Evolutionary conservation across 1,140 invertebrate genomes (phyloP), one percentile per base, ranked within the genome.

Genomic region (Drosophila suzukii): DNA sequence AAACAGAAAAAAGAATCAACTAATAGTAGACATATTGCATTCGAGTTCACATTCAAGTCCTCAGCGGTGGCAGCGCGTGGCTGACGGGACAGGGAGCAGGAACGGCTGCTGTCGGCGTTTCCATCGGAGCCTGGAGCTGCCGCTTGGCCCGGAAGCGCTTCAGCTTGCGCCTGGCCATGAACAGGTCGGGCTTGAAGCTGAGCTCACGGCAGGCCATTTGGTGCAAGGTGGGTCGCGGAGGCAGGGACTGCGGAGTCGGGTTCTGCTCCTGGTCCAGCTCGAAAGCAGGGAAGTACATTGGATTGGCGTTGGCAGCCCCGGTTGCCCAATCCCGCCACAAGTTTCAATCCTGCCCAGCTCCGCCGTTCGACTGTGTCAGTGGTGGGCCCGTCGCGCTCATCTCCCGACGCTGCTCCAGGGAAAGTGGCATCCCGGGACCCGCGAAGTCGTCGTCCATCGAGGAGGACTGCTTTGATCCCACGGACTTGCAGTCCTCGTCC

Each of bases 401-500:
- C 72, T 93, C 91, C 41, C 89, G 68, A 0, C 84, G 79, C 44
- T 91, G 81, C 75, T 94, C 94, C 65, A 94, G 90, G 13, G 94
- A 90, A 44, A 94, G 93, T 36, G 94, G 85, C 51, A 84, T 30
- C 0, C 82, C 82, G 2, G 63, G 56, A 2, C 59, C 55, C 0
- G 63, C 86, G 77, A 93, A 94, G 78, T 95, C 94, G 67, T 95
- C 94, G 55, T 94, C 94, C 2, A 95, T 93, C 66, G 95, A 95
- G 0, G 94, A 93, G 66, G 95, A 95, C 80, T 95, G 94, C 84
- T 95, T 95, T 1, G 94, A 94, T 24, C 94, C 86, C 72, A 95
- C 94, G 68, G 93, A 94, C 91, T 95, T 95, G 85, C 94, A 94
- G 78, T 95, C 94, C 70, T 95, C 94, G 71, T 95, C 95, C 80